A percentile compares a stretch with the other conserved stretches of the same genome.
phyloP scores from a whole-genome alignment of 2,888 invertebrate species.

The Lepas anatifera region DNA sequence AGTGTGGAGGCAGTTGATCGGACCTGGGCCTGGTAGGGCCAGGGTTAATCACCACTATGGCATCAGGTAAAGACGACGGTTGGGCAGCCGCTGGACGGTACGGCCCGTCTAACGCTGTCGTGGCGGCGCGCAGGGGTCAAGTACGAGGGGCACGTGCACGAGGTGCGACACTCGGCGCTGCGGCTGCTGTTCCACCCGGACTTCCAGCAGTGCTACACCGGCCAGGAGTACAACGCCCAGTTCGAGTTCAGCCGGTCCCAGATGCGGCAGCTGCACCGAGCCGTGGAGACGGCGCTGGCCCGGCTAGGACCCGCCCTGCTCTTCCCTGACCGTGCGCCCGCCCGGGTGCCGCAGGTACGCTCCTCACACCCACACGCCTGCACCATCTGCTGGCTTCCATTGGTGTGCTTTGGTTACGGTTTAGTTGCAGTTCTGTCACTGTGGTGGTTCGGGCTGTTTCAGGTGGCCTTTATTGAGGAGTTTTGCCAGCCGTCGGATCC shows the following conservation, averaged over 20 bases:
- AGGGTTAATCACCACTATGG: background rate
- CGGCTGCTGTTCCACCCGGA: slow-evolving; percentile 58
- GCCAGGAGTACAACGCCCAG: slow-evolving; percentile 60
- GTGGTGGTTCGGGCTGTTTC: background rate
- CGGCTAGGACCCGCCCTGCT: slow-evolving; percentile 53
- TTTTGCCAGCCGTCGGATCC: background rate
- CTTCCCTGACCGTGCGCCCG: slow-evolving; percentile 45
- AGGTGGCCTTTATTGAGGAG: background rate
- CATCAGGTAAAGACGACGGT: no score
- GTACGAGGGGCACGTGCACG: slow-evolving; percentile 25
- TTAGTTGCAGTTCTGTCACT: background rate
- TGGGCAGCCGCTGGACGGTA: no score
- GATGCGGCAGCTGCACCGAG: slow-evolving; percentile 60
- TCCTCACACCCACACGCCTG: no score
- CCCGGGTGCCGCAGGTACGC: slow-evolving; percentile 19
- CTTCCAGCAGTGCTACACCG: slow-evolving; percentile 62
- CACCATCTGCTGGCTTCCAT: background rate
- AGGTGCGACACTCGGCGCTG: slow-evolving; percentile 34
- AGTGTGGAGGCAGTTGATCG: background rate
- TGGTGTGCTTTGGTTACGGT: background rate
- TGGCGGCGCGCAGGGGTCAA: background rate
- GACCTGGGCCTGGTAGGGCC: background rate
- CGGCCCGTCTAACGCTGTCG: no score
- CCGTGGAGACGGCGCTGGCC: slow-evolving; percentile 47
- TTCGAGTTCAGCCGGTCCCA: slow-evolving; percentile 52